phyloP scores from a whole-genome alignment of 1,140 invertebrate genomes.

The Caenorhabditis brenneri region DNA sequence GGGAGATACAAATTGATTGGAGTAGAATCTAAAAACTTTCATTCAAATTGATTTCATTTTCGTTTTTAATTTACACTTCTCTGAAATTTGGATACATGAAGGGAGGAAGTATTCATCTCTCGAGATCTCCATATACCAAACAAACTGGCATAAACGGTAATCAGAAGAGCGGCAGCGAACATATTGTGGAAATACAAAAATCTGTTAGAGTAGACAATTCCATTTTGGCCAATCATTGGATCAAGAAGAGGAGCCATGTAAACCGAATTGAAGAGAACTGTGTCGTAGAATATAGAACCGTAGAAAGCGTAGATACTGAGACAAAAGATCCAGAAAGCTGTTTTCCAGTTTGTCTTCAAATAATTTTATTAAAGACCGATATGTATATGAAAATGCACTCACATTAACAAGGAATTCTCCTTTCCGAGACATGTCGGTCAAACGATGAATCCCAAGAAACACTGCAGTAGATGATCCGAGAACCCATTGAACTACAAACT shows the following conservation, averaged over 20 bases:
- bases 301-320: neutral
- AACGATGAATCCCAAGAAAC: neutral
- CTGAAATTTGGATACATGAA: constrained; percentile 5
- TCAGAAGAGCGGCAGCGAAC: neutral
- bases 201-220: neutral
- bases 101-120: neutral
- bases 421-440: neutral
- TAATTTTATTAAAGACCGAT: neutral
- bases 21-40: neutral
- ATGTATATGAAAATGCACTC: neutral
- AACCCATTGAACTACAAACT: neutral
- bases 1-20: neutral
- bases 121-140: neutral
- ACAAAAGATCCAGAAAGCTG: neutral
- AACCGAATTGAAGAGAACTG: neutral
- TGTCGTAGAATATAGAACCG: neutral
- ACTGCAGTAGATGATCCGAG: neutral
- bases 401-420: neutral
- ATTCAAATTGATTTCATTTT: neutral
- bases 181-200: constrained; percentile 6
- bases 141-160: neutral
- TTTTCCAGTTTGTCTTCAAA: neutral
- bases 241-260: neutral
- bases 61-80: neutral
- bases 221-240: neutral